phyloP scores from a whole-genome alignment of 2,113 vertebrate species.

The Hucho hucho region DNA sequence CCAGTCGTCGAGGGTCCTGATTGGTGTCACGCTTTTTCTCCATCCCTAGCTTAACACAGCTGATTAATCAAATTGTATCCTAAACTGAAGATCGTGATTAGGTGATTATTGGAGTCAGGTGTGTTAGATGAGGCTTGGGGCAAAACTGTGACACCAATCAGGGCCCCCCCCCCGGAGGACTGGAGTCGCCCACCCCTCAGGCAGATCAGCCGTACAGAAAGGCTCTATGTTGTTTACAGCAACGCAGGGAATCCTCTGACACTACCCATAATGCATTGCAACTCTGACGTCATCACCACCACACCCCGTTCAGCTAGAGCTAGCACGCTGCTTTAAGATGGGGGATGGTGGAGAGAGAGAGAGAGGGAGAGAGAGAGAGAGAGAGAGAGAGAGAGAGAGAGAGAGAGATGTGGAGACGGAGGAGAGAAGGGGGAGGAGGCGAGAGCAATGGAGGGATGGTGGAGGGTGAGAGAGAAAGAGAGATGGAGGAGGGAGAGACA shows the following conservation, averaged over 20 bases:
- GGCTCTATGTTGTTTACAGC: constrained; percentile 66
- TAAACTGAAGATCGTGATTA: too few relatives aligned
- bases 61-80: too few relatives aligned
- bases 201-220: constrained; percentile 18
- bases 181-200: neutral
- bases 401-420: neutral
- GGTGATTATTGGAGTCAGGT: too few relatives aligned
- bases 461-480: constrained; percentile 57
- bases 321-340: constrained; percentile 42
- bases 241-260: constrained; percentile 63
- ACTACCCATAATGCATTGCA: constrained; percentile 73
- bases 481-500: neutral
- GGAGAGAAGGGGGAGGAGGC: constrained; percentile 1
- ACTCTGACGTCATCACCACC: constrained; percentile 57
- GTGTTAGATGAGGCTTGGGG: too few relatives aligned
- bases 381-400: constrained; percentile 35
- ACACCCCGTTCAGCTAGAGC: constrained; percentile 67
- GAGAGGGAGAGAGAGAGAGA: neutral
- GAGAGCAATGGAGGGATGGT: constrained; percentile 1
- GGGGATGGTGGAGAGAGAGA: constrained; percentile 41
- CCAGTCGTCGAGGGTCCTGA: too few relatives aligned
- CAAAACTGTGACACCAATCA: too few relatives aligned
- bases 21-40: too few relatives aligned
- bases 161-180: too few relatives aligned
- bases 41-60: too few relatives aligned